Evolutionary conservation across 23 tunicate species (phyloP).

Genomic region (Phallusia fumigata): DNA sequence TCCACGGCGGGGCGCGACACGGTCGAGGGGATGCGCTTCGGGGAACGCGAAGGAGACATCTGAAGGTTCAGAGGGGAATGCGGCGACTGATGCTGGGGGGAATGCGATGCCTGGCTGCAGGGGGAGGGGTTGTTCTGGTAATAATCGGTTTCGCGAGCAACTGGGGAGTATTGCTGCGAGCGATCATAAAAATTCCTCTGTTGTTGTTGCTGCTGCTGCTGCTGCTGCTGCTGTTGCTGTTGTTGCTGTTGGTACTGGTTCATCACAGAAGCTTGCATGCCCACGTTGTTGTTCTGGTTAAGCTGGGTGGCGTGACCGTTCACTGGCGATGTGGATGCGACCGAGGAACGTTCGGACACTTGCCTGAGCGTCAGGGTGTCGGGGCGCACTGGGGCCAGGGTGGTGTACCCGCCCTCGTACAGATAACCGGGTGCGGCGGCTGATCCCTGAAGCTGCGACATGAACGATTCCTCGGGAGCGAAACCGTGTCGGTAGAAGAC

Average conservation of each 20-base stretch:
- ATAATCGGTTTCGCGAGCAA: slow-evolving; percentile 18
- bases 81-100: slow-evolving; percentile 40
- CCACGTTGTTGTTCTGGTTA: slow-evolving; percentile 90
- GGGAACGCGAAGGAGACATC: slow-evolving; percentile 20
- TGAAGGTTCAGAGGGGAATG: slow-evolving; percentile 29
- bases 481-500: slow-evolving; percentile 27
- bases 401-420: slow-evolving; percentile 82
- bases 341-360: slow-evolving; percentile 10
- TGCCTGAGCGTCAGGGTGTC: slow-evolving; percentile 39
- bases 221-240: neutral
- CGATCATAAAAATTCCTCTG: neutral
- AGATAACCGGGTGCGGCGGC: slow-evolving; percentile 43
- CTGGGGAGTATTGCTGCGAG: slow-evolving; percentile 27
- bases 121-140: slow-evolving; percentile 56
- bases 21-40: slow-evolving; percentile 17
- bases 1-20: slow-evolving; percentile 21
- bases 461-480: slow-evolving; percentile 47
- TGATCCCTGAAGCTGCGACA: slow-evolving; percentile 58
- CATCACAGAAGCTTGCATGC: slow-evolving; percentile 3
- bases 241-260: neutral
- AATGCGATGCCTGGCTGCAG: slow-evolving; percentile 35
- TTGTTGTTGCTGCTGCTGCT: neutral
- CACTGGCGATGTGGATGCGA: slow-evolving; percentile 41
- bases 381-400: slow-evolving; percentile 64
- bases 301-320: slow-evolving; percentile 54